Percentiles rank a stretch among this genome's conserved stretches.
These are phyloP conservation scores for Urosaurus nigricauda DNA, from an alignment of 2,797 vertebrate genomes.

Conservation along the genomic window DNA sequence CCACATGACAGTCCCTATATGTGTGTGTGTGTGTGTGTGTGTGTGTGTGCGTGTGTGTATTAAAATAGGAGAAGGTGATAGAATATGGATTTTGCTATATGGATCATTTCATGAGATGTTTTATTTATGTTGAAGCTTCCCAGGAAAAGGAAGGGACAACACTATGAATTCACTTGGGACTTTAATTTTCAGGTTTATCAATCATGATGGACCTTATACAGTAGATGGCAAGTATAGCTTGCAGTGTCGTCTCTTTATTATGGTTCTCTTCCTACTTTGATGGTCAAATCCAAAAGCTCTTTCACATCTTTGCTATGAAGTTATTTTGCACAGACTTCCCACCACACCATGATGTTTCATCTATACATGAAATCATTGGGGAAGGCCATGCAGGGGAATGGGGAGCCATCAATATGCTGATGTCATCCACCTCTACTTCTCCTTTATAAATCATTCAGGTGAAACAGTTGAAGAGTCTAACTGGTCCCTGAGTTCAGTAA, in stretches of 20 bases:
- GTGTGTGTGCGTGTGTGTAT: too few relatives aligned
- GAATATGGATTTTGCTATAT: not conserved
- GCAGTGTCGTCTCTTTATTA: not conserved
- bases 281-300: not conserved
- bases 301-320: not conserved
- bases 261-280: not conserved
- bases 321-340: too few relatives aligned
- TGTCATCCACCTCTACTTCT: not conserved
- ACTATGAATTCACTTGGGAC: not conserved
- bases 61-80: not conserved
- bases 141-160: not conserved
- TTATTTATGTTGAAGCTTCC: not conserved
- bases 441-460: not conserved
- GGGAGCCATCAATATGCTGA: not conserved
- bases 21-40: too few relatives aligned
- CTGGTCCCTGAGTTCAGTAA: not conserved
- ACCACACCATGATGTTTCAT: not conserved
- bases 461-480: slow-evolving; percentile 8
- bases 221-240: too few relatives aligned
- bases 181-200: not conserved
- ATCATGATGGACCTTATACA: not conserved
- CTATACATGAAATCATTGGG: not conserved
- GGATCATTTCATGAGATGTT: not conserved
- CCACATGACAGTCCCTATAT: not conserved
- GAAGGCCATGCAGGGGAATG: not conserved